These are phyloP conservation scores for Miltochrista miniata DNA, from an alignment of 2,888 invertebrate species.

Conservation along the genomic window DNA sequence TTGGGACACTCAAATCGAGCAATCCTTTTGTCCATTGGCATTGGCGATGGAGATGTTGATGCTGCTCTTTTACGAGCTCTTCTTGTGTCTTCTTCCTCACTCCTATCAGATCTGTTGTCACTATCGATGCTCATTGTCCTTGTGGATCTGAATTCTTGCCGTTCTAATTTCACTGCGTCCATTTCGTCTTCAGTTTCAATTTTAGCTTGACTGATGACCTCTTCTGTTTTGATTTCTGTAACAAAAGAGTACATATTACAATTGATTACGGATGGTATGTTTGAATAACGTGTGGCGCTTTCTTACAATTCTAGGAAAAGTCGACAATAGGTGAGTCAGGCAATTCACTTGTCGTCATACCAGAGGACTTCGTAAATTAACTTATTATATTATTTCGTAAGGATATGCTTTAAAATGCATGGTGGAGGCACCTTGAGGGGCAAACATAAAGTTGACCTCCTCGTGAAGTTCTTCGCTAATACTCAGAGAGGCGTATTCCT, in stretches of 20 bases:
- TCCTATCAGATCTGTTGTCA: conserved; percentile 83
- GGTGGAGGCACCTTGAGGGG: no score
- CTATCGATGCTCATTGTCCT: conserved; percentile 79
- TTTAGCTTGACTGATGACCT: conserved; percentile 75
- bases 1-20: conserved; percentile 86
- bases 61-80: conserved; percentile 71
- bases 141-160: conserved; percentile 57
- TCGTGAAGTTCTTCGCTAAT: no score
- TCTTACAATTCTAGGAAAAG: conserved; percentile 79
- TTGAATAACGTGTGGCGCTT: conserved; percentile 74
- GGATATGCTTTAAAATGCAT: no score
- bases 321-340: conserved; percentile 79
- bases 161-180: conserved; percentile 63
- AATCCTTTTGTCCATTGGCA: conserved; percentile 68
- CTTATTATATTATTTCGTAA: no score
- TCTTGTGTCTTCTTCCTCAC: conserved; percentile 72
- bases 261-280: conserved; percentile 66
- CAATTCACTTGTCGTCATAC: conserved; percentile 61
- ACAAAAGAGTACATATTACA: conserved; percentile 73
- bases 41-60: conserved; percentile 64
- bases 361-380: conserved; percentile 43
- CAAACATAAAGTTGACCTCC: no score
- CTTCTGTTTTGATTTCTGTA: conserved; percentile 82
- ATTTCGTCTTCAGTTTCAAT: conserved; percentile 64
- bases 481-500: no score